Evolutionary conservation across 2,113 vertebrate genomes (phyloP).

Genomic region (Uria aalge): DNA sequence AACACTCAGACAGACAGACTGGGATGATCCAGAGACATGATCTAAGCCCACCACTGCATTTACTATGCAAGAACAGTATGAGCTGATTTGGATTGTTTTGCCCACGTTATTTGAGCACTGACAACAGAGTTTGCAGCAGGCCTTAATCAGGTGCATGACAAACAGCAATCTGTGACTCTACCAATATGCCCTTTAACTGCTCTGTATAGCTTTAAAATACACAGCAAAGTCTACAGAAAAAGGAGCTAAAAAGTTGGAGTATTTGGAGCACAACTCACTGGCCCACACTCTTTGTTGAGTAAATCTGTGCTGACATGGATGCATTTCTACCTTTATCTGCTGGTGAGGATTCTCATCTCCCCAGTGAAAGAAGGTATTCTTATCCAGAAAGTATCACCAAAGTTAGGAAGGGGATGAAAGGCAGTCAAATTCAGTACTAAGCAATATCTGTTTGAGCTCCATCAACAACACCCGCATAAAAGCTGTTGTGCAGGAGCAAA

Average conservation of each 20-base stretch:
- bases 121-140: neutral
- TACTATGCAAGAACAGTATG: neutral
- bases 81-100: neutral
- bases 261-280: neutral
- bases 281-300: neutral
- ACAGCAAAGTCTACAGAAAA: neutral
- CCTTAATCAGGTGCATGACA: neutral
- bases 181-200: neutral
- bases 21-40: neutral
- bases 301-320: neutral
- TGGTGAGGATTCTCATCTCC: neutral
- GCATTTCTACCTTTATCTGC: neutral
- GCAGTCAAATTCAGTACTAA: conserved; percentile 1
- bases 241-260: neutral
- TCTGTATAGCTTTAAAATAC: neutral
- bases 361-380: neutral
- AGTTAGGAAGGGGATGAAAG: conserved; percentile 31
- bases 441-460: conserved; percentile 37
- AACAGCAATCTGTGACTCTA: neutral
- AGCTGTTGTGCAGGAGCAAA: conserved; percentile 66
- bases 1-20: neutral
- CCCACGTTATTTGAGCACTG: neutral
- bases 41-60: neutral
- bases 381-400: neutral
- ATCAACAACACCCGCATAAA: conserved; percentile 65